These are phyloP conservation scores for Heteropelma amictum DNA, from an alignment of 2,888 invertebrate species.

Conservation along the genomic window DNA sequence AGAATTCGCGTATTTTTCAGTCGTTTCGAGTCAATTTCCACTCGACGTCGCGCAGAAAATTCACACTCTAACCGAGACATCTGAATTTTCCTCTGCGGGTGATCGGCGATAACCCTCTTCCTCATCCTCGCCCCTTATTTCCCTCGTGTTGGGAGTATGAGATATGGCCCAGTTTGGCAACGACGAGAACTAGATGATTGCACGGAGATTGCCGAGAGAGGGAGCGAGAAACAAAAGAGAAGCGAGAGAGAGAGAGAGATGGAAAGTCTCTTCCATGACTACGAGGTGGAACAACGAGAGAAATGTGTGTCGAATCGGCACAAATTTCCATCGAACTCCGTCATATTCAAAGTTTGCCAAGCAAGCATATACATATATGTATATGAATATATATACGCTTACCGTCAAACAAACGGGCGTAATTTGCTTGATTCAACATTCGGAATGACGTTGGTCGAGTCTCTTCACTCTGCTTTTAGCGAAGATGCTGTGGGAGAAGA, in stretches of 20 bases:
- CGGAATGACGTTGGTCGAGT: not conserved
- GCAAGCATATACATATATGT: not conserved
- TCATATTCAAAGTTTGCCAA: slow-evolving; percentile 58
- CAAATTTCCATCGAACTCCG: slow-evolving; percentile 61
- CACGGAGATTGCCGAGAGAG: slow-evolving; percentile 7
- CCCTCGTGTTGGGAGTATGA: not conserved
- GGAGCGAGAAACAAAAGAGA: slow-evolving; percentile 4
- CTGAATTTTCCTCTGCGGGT: not conserved
- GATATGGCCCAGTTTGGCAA: slow-evolving; percentile 45
- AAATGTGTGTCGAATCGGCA: slow-evolving; percentile 55
- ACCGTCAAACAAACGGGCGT: not conserved
- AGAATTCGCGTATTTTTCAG: too few species aligned
- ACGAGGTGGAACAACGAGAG: not conserved
- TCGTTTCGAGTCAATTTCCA: too few species aligned
- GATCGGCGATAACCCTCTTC: not conserved
- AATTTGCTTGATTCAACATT: not conserved
- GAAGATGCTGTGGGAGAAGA: not conserved
- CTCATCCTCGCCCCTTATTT: too few species aligned
- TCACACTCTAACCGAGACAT: not conserved
- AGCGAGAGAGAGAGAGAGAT: not conserved
- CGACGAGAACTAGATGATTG: slow-evolving; percentile 24
- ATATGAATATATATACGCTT: not conserved
- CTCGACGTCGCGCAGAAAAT: too few species aligned
- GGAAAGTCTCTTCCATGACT: not conserved
- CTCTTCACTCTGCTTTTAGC: not conserved